Evolutionary conservation across 2,888 invertebrate species (phyloP).

Genomic region (Xestobium rufovillosum): DNA sequence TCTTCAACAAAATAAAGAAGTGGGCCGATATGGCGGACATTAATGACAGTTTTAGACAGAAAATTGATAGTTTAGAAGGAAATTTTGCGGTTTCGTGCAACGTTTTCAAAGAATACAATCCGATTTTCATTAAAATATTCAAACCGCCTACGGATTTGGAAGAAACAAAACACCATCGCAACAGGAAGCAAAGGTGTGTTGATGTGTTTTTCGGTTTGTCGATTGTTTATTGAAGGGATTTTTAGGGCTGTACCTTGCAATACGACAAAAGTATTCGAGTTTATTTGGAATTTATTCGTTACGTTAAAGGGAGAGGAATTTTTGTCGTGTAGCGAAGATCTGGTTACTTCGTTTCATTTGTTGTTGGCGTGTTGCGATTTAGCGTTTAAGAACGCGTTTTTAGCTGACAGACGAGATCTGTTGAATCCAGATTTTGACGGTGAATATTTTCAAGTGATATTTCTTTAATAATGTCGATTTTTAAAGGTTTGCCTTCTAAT

Average conservation of each 20-base stretch:
- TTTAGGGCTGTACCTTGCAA: constrained; percentile 69
- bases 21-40: constrained; percentile 94
- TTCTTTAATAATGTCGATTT: constrained; percentile 13
- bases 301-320: constrained; percentile 77
- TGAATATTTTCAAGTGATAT: constrained; percentile 35
- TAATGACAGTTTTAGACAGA: constrained; percentile 72
- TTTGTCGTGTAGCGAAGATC: constrained; percentile 80
- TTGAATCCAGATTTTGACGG: constrained; percentile 79
- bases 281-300: constrained; percentile 90
- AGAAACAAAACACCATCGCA: constrained; percentile 47
- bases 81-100: constrained; percentile 91
- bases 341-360: constrained; percentile 91
- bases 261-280: constrained; percentile 78
- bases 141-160: constrained; percentile 51
- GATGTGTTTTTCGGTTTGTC: constrained; percentile 31
- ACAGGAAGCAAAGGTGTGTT: constrained; percentile 54
- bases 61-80: constrained; percentile 76
- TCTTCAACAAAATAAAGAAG: constrained; percentile 88
- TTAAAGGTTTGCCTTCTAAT: constrained; percentile 61
- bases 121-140: constrained; percentile 83
- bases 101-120: constrained; percentile 87
- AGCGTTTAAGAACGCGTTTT: constrained; percentile 78
- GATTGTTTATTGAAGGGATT: constrained; percentile 7
- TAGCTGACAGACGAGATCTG: constrained; percentile 73
- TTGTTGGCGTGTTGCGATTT: constrained; percentile 86